Evolutionary conservation across 2,888 invertebrate species (phyloP).

Genomic region (Corythucha ciliata): DNA sequence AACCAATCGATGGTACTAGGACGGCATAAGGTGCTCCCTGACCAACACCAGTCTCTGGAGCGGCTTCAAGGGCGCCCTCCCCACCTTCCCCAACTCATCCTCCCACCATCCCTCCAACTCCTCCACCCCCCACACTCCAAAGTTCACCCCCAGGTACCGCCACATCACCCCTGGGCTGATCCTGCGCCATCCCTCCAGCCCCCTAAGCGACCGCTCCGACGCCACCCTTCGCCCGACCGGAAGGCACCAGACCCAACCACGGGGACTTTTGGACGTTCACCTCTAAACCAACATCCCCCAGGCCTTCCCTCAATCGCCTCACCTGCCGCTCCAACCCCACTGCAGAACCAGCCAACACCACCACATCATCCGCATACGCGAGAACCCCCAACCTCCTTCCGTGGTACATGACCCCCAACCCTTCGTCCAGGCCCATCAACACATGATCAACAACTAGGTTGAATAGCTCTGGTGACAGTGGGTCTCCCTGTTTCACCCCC

Average conservation of each 20-base stretch:
- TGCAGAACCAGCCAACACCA: not conserved
- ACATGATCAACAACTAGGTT: conserved; percentile 17
- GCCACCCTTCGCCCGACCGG: too few relatives aligned
- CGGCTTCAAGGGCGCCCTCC: conserved; percentile 38
- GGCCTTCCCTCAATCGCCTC: not conserved
- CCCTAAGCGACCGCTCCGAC: too few relatives aligned
- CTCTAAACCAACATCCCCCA: not conserved
- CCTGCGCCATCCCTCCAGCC: too few relatives aligned
- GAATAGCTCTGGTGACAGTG: conserved; percentile 9
- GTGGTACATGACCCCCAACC: conserved; percentile 13
- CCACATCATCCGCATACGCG: conserved; percentile 14
- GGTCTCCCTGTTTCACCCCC: conserved; percentile 19
- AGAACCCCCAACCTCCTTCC: conserved; percentile 26
- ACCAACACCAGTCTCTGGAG: conserved; percentile 40
- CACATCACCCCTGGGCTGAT: not conserved
- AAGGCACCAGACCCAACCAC: conserved; percentile 30
- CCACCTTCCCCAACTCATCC: not conserved
- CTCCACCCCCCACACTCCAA: not conserved
- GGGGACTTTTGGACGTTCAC: conserved; percentile 24
- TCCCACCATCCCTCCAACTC: not conserved
- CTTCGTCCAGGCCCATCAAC: conserved; percentile 15
- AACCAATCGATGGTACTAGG: conserved; percentile 39
- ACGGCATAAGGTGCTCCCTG: conserved; percentile 40
- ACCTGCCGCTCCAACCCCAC: not conserved
- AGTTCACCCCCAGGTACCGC: not conserved